phyloP scores from a whole-genome alignment of 2,888 invertebrate genomes.

The Drosophila monieri region DNA sequence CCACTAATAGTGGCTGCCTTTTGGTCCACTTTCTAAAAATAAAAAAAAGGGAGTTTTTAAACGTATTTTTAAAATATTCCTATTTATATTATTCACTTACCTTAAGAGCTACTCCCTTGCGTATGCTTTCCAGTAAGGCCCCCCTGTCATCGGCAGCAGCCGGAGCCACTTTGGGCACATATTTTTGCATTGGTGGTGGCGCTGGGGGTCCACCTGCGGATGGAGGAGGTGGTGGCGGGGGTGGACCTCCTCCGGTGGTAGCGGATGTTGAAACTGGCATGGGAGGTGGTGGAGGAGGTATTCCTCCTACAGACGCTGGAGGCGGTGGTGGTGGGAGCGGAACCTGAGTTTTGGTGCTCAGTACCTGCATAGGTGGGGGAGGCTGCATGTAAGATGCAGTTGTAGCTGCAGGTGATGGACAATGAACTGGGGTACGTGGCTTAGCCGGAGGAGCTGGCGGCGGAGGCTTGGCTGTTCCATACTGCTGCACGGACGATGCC shows the following conservation, averaged over 20 bases:
- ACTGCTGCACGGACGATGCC: neutral
- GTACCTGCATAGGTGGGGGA: conserved; percentile 5
- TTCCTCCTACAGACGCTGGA: conserved; percentile 21
- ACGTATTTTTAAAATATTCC: neutral
- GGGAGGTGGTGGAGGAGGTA: conserved; percentile 42
- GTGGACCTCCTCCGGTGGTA: conserved; percentile 14
- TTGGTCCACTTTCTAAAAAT: conserved; percentile 72
- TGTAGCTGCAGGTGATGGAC: neutral
- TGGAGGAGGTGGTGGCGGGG: conserved; percentile 47
- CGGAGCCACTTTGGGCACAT: conserved; percentile 30
- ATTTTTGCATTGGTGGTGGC: conserved; percentile 40
- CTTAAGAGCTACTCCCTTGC: conserved; percentile 73
- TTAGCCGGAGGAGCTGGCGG: conserved; percentile 6
- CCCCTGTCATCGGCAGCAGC: conserved; percentile 55
- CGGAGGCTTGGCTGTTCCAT: neutral
- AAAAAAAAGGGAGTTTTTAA: neutral
- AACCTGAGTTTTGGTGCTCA: neutral
- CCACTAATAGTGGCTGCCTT: conserved; percentile 78
- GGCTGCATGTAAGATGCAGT: neutral
- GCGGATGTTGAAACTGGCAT: conserved; percentile 38
- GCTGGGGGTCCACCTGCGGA: conserved; percentile 28
- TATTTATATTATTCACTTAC: conserved; percentile 37
- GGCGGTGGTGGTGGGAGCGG: conserved; percentile 35
- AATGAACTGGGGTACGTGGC: neutral
- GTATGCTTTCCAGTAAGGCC: conserved; percentile 76